Evolutionary conservation across 2,113 vertebrate species (phyloP).

Genomic region (Cynocephalus volans): DNA sequence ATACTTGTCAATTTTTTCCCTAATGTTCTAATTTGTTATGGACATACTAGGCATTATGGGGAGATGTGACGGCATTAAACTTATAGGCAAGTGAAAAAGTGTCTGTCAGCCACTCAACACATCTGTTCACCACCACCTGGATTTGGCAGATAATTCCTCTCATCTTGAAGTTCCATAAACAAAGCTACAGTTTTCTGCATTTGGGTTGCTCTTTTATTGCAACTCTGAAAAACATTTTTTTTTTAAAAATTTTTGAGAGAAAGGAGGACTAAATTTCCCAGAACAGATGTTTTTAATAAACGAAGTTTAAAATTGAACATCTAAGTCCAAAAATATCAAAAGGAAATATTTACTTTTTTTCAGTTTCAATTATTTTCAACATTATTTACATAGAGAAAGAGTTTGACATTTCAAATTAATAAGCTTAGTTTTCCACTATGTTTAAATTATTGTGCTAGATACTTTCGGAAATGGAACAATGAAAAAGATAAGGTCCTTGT

Average conservation of each 20-base stretch:
- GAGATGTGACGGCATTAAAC: background rate
- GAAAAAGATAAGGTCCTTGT: background rate
- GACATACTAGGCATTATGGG: background rate
- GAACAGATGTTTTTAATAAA: conserved; percentile 48
- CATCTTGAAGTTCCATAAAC: conserved; percentile 22
- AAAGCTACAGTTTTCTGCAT: background rate
- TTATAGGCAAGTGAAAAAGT: background rate
- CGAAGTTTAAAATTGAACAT: conserved; percentile 41
- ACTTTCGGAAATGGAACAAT: background rate
- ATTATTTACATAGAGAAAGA: conserved; percentile 36
- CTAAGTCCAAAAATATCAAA: conserved; percentile 48
- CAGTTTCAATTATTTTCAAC: conserved; percentile 46
- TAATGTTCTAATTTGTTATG: conserved; percentile 25
- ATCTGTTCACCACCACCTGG: background rate
- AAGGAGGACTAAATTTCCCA: background rate
- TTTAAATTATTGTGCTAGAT: conserved; percentile 18
- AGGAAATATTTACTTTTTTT: conserved; percentile 53
- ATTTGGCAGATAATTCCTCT: conserved; percentile 1
- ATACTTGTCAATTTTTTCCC: background rate
- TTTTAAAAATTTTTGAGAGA: background rate
- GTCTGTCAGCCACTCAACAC: background rate
- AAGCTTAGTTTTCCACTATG: background rate
- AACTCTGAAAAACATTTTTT: background rate
- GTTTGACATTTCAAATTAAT: conserved; percentile 41
- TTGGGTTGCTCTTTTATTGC: background rate